These are phyloP conservation scores for Meta bourneti DNA, from an alignment of 2,888 invertebrate species.

Conservation along the genomic window DNA sequence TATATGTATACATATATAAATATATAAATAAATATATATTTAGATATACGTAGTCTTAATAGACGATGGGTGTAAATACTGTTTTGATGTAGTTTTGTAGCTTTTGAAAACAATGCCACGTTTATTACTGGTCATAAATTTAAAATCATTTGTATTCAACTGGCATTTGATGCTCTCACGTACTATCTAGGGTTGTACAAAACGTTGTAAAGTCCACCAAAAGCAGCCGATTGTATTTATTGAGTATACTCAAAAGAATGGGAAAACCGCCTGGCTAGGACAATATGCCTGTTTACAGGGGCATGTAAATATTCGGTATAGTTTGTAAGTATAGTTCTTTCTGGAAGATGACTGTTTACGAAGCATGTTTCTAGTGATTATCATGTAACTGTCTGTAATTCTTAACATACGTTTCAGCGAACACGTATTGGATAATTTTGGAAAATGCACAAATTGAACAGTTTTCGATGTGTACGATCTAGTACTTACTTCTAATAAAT, in stretches of 20 bases:
- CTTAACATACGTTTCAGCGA: not conserved
- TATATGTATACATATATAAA: slow-evolving; percentile 61
- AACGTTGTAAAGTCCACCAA: slow-evolving; percentile 28
- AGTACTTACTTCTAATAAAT: slow-evolving; percentile 49
- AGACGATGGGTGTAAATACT: slow-evolving; percentile 70
- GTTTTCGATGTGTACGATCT: slow-evolving; percentile 42
- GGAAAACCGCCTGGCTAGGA: too few relatives aligned
- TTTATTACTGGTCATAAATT: slow-evolving; percentile 31
- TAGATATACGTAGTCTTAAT: slow-evolving; percentile 69
- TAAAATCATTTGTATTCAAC: slow-evolving; percentile 44
- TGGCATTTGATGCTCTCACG: slow-evolving; percentile 29
- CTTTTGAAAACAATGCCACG: slow-evolving; percentile 38
- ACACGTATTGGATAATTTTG: not conserved
- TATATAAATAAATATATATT: slow-evolving; percentile 71
- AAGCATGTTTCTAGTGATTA: slow-evolving; percentile 9
- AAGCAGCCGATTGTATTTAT: not conserved
- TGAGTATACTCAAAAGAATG: not conserved
- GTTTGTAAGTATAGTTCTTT: slow-evolving; percentile 50
- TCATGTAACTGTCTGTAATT: not conserved
- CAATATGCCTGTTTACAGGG: slow-evolving; percentile 2
- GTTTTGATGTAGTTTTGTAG: slow-evolving; percentile 69
- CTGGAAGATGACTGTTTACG: slow-evolving; percentile 3
- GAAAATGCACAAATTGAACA: slow-evolving; percentile 49
- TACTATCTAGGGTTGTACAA: not conserved
- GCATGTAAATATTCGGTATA: slow-evolving; percentile 45